These are phyloP conservation scores for Pungitius pungitius DNA, from an alignment of 2,113 vertebrate genomes.

Conservation along the genomic window DNA sequence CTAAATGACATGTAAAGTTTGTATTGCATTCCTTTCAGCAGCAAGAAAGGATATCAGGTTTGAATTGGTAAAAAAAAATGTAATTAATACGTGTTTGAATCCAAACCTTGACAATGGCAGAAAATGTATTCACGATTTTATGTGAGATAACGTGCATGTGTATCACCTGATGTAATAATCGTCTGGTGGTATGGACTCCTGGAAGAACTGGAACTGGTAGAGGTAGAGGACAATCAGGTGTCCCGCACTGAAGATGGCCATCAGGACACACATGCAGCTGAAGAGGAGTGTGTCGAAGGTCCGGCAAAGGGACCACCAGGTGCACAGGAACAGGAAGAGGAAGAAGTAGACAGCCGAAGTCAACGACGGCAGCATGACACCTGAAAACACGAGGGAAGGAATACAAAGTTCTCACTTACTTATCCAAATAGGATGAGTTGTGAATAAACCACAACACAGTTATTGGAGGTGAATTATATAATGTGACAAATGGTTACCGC, in stretches of 20 bases:
- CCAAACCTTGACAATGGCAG: too few species aligned
- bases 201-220: slow-evolving; percentile 98
- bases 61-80: background rate
- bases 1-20: too few species aligned
- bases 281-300: slow-evolving; percentile 94
- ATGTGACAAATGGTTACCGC: background rate
- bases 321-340: slow-evolving; percentile 94
- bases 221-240: slow-evolving; percentile 95
- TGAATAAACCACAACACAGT: background rate
- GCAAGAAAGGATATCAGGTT: background rate
- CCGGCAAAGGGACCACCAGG: slow-evolving; percentile 97
- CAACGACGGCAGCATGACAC: slow-evolving; percentile 95
- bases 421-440: background rate
- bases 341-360: slow-evolving; percentile 97
- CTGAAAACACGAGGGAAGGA: slow-evolving; percentile 67
- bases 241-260: slow-evolving; percentile 96
- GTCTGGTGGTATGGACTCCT: slow-evolving; percentile 86
- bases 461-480: background rate
- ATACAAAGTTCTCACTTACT: background rate
- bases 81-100: background rate
- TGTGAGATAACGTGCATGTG: background rate
- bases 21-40: too few species aligned
- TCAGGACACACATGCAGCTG: slow-evolving; percentile 97
- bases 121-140: background rate
- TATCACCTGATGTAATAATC: slow-evolving; percentile 91